phyloP scores from a whole-genome alignment of 2,888 invertebrate species.

The Chalcosyrphus nemorum region DNA sequence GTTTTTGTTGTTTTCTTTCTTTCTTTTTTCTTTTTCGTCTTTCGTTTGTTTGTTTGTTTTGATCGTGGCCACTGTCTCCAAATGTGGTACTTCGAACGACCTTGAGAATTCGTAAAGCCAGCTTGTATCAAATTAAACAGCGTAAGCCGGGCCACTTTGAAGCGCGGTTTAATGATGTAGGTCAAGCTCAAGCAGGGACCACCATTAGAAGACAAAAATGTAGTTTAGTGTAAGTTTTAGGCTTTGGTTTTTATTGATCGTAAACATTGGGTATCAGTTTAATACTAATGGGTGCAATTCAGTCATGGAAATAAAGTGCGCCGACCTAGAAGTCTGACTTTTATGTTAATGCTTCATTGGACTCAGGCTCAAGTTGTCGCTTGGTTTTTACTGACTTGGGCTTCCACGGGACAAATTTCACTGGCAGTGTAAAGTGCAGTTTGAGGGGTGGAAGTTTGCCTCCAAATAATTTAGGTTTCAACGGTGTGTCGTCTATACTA shows the following conservation, averaged over 20 bases:
- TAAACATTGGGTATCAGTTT: background rate
- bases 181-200: slow-evolving; percentile 41
- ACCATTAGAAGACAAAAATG: slow-evolving; percentile 12
- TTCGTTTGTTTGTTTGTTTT: slow-evolving; percentile 27
- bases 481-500: too few species aligned
- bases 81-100: slow-evolving; percentile 9
- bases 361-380: too few species aligned
- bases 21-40: slow-evolving; percentile 14
- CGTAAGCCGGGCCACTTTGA: slow-evolving; percentile 24
- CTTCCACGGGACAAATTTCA: background rate
- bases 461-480: too few species aligned
- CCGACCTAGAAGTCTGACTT: background rate
- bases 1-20: slow-evolving; percentile 18
- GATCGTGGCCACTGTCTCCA: slow-evolving; percentile 12
- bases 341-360: background rate
- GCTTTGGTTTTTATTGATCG: slow-evolving; percentile 16
- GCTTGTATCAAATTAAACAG: slow-evolving; percentile 26
- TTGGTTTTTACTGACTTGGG: background rate
- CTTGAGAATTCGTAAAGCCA: slow-evolving; percentile 36
- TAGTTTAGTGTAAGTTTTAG: background rate
- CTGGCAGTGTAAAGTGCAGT: background rate
- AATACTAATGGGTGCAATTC: background rate
- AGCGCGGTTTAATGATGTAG: slow-evolving; percentile 13
- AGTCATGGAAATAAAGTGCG: background rate
- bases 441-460: background rate